phyloP scores from a whole-genome alignment of 2,888 invertebrate species.

The Ophion slaviceki region DNA sequence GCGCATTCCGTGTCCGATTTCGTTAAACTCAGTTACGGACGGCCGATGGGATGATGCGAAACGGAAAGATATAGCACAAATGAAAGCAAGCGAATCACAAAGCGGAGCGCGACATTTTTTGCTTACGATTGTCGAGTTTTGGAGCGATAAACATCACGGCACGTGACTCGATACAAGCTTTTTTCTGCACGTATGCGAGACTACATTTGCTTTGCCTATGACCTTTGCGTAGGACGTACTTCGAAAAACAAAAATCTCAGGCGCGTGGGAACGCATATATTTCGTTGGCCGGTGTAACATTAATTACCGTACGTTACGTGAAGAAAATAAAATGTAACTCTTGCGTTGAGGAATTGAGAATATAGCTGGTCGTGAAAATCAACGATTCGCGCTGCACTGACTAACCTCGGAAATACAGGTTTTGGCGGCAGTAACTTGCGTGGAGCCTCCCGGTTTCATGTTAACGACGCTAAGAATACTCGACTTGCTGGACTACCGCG shows the following conservation, averaged over 20 bases:
- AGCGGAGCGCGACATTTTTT: neutral
- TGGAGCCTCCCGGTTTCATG: slow-evolving; percentile 78
- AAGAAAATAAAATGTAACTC: neutral
- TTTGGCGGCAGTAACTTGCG: slow-evolving; percentile 76
- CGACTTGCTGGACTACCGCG: slow-evolving; percentile 30
- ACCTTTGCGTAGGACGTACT: slow-evolving; percentile 12
- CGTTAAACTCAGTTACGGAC: neutral
- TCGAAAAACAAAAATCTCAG: neutral
- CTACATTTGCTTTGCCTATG: slow-evolving; percentile 1
- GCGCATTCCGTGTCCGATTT: neutral
- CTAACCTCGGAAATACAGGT: slow-evolving; percentile 77
- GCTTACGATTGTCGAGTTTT: slow-evolving; percentile 7
- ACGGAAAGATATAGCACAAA: too few relatives aligned
- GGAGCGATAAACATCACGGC: slow-evolving; percentile 4
- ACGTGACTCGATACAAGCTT: slow-evolving; percentile 10
- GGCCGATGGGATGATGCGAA: neutral
- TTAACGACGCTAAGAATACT: slow-evolving; percentile 52
- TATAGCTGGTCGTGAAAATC: neutral
- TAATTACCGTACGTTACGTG: neutral
- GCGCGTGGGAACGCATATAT: neutral
- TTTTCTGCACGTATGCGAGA: slow-evolving; percentile 9
- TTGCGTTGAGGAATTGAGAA: slow-evolving; percentile 1
- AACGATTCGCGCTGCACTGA: neutral
- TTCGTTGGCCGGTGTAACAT: neutral
- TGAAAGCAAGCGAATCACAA: neutral